These are phyloP conservation scores for Trichoplusia ni DNA, from an alignment of 1,140 invertebrate genomes.

Conservation along the genomic window DNA sequence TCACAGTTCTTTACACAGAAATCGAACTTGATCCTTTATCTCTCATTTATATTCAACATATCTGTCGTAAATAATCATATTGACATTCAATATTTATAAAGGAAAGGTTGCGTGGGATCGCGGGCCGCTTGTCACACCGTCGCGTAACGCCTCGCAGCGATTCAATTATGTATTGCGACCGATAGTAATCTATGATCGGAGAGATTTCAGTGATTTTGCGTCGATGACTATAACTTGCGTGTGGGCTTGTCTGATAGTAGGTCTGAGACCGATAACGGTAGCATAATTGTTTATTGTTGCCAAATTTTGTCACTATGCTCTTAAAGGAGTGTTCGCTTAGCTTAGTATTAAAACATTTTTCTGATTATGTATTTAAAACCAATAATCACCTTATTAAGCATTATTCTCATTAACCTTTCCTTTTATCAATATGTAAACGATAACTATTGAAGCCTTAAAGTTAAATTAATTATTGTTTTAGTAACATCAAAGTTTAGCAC, in stretches of 20 bases:
- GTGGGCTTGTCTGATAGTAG: background rate
- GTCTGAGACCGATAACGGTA: too few relatives aligned
- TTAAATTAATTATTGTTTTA: too few relatives aligned
- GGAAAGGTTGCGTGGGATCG: constrained; percentile 72
- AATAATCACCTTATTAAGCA: too few relatives aligned
- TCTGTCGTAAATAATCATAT: constrained; percentile 72
- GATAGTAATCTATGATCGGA: constrained; percentile 12
- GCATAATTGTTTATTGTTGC: too few relatives aligned
- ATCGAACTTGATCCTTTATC: constrained; percentile 73
- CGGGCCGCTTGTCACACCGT: constrained; percentile 42
- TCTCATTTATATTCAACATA: constrained; percentile 78
- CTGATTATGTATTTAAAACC: too few relatives aligned
- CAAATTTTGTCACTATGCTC: too few relatives aligned
- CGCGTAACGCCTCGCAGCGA: constrained; percentile 15
- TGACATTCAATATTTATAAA: constrained; percentile 79
- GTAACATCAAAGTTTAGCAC: too few relatives aligned
- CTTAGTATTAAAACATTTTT: too few relatives aligned
- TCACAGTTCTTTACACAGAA: constrained; percentile 65
- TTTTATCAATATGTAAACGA: too few relatives aligned
- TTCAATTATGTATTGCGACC: constrained; percentile 16
- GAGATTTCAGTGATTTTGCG: constrained; percentile 14
- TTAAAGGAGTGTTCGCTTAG: too few relatives aligned
- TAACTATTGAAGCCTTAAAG: too few relatives aligned
- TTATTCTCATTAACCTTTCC: too few relatives aligned
- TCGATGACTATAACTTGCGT: background rate